Base-by-base conservation (phyloP, 2,113 vertebrate species). In the Elachura formosa region DNA sequence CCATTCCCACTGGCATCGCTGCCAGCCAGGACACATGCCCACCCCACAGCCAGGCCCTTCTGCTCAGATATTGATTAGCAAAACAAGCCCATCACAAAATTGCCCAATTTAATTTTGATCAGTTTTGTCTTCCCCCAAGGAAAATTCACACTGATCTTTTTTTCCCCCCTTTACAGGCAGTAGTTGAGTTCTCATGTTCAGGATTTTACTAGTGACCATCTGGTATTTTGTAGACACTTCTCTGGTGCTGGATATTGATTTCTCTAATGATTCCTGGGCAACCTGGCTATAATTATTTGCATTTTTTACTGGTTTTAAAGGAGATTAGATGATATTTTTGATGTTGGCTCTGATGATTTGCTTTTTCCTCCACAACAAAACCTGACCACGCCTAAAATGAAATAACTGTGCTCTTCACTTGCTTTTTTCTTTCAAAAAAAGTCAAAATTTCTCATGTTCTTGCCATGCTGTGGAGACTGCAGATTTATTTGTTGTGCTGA, bases 381-480 rank as follows among this genome's bases (percentile, higher is more conserved):
- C 18, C 0, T 69, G 25, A 67, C 48, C 4, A 2, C 4, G 14
- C 22, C 14, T 59, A 26, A 56, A 66, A 33, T 14, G 18, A 19
- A 77, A 34, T 11, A 54, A 41, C 18, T 12, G 19, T 4, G 9
- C 36, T 29, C 7, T 52, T 20, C 34, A 11, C 8, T 3, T 31
- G 11, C 31, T 3, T 11, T 78, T 25, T 46, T 20, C 43, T 28
- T 55, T 8, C 3, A 24, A 9, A 40, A 8, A 36, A 54, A 36
- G 29, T 7, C 10, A 9, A 43, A 46, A 7, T 4, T 1, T 9
- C 2, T 34, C 11, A 31, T 5, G 25, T 18, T 45, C 29, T 36
- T 41, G 19, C 38, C 0, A 0, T 22, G 17, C n/a, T 1, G 1
- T 5, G 22, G 12, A 34, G 34, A 6, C 10, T 40, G 18, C 11